A percentile compares a stretch with the other conserved stretches of the same genome.
Evolutionary conservation across 2,797 vertebrate species (phyloP).

Genomic region (Chelonia mydas): DNA sequence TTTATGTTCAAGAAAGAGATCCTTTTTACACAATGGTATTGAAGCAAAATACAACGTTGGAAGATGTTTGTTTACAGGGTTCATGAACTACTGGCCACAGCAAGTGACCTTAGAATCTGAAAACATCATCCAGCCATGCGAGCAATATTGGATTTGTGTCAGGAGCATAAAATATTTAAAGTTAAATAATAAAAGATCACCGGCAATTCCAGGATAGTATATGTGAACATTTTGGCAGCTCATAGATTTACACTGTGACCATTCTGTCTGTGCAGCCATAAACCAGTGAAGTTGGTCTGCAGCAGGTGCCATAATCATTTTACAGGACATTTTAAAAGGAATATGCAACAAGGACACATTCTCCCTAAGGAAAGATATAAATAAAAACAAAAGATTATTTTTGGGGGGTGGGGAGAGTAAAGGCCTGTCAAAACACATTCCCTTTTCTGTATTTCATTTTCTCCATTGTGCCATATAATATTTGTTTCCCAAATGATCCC

Average conservation of each 20-base stretch:
- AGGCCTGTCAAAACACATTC: slow-evolving; percentile 59
- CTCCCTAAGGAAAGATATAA: slow-evolving; percentile 55
- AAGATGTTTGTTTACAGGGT: slow-evolving; percentile 23
- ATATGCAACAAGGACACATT: slow-evolving; percentile 63
- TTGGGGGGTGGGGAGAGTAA: slow-evolving; percentile 10
- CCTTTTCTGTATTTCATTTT: slow-evolving; percentile 51
- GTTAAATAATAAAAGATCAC: slow-evolving; percentile 68
- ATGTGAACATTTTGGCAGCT: slow-evolving; percentile 50
- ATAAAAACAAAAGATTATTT: slow-evolving; percentile 46
- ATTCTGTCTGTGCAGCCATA: slow-evolving; percentile 36
- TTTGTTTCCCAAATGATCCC: slow-evolving; percentile 17
- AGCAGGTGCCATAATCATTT: slow-evolving; percentile 46
- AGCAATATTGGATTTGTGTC: slow-evolving; percentile 73
- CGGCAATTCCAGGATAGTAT: slow-evolving; percentile 10
- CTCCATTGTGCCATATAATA: not conserved
- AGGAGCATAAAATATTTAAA: slow-evolving; percentile 71
- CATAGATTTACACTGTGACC: slow-evolving; percentile 49
- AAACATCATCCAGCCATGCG: slow-evolving; percentile 48
- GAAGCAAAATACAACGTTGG: slow-evolving; percentile 1
- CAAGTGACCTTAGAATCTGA: slow-evolving; percentile 64
- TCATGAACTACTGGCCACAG: slow-evolving; percentile 31
- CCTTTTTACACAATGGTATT: not conserved
- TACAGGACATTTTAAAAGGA: slow-evolving; percentile 56
- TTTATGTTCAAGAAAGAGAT: not conserved
- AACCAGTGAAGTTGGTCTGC: slow-evolving; percentile 46